Evolutionary conservation across 30 jellyfish, hydroid and myxozoan genomes (phyloP), one percentile per base, ranked within the genome.

Genomic region (Turritopsis dohrnii): DNA sequence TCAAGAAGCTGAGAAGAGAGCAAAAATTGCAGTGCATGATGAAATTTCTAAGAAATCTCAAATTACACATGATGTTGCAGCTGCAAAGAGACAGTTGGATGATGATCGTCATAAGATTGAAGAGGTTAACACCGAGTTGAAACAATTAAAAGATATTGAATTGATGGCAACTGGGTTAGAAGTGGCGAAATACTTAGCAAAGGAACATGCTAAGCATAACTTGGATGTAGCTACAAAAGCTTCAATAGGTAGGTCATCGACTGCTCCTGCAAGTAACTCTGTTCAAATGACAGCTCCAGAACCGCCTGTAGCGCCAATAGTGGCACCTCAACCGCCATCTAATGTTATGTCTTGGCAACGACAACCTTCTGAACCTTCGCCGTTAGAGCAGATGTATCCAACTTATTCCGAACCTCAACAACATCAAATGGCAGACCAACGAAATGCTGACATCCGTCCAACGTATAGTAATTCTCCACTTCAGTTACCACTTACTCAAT

Each of bases 181-280:
- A 75, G 71, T 93, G 53, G 98, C 98, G 29, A 93, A 93, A 83
- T 93, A 88, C 83, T 79, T 93, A 17, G 98, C 98, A 20, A 81
- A 81, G 69, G 96, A 93, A 52, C 87, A 86, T 28, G 94, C 96
- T 66, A 79, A 81, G 26, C 96, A 88, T 9, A 79, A 93, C 41
- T 79, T 93, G 75, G 87, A 82, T 17, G 29, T 52, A 21, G 98
- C 98, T 1, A 66, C 93, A 17, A 71, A 74, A 16, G 79, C 79
- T 54, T 28, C 71, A 74, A 52, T n/a, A 69, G 19, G 31, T 1
- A 16, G 19, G 30, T 17, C 30, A 9, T 27, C 22, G 9, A 69
- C 30, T 69, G 23, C 31, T 69, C 28, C 65, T 21, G 60, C 80
- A 16, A 13, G 19, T 29, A 9, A 9, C 8, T 21, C 77, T 69